A percentile compares a stretch with the other conserved stretches of the same genome.
Evolutionary conservation across 2,797 vertebrate species (phyloP).

Genomic region (Chaenodraco wilsoni): DNA sequence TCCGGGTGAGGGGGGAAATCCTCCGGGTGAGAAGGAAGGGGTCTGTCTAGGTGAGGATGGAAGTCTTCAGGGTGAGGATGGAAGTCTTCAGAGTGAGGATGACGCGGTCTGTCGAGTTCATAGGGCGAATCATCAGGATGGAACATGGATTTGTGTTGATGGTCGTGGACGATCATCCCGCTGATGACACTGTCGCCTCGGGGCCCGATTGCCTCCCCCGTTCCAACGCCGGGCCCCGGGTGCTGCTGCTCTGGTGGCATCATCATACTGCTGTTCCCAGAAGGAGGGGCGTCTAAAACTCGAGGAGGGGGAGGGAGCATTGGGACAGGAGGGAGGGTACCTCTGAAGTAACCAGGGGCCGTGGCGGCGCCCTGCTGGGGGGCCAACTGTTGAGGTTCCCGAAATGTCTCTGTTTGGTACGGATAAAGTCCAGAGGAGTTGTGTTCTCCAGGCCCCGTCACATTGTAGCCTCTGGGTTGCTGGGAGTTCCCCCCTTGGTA

Average conservation of each 20-base stretch:
- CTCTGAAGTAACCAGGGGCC: constrained; percentile 64
- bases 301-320: constrained; percentile 75
- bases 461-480: constrained; percentile 60
- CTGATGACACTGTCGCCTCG: constrained; percentile 48
- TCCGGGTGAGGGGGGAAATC: constrained; percentile 47
- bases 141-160: constrained; percentile 75
- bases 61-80: no score
- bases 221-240: not conserved
- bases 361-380: constrained; percentile 48
- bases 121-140: constrained; percentile 57
- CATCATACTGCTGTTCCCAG: constrained; percentile 16
- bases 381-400: constrained; percentile 60
- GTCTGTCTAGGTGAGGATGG: constrained; percentile 4
- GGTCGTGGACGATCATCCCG: constrained; percentile 76
- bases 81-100: constrained; percentile 16
- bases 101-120: constrained; percentile 9
- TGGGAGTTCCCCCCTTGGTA: constrained; percentile 78
- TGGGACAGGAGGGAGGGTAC: constrained; percentile 77
- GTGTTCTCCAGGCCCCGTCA: constrained; percentile 43
- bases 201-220: not conserved
- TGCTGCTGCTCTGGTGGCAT: constrained; percentile 47
- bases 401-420: constrained; percentile 60
- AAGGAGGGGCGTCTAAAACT: constrained; percentile 42
- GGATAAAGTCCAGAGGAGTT: constrained; percentile 48
- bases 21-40: constrained; percentile 28